Evolutionary conservation across 2,113 vertebrate genomes (phyloP).

Genomic region (Cavia porcellus): DNA sequence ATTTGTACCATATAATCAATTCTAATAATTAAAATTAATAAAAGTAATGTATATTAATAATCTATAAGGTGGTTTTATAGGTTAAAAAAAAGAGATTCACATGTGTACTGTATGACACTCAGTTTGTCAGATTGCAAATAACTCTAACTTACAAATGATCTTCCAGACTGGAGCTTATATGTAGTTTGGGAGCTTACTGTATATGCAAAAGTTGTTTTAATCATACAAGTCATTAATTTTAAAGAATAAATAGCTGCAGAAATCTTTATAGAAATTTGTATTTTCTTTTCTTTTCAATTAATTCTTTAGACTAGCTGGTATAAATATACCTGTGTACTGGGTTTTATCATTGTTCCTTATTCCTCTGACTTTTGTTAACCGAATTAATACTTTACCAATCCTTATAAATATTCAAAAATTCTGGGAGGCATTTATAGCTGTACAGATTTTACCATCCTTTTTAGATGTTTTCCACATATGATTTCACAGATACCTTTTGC

Average conservation of each 20-base stretch:
- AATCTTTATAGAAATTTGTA: not conserved
- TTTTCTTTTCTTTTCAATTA: slow-evolving; percentile 70
- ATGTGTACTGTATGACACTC: not conserved
- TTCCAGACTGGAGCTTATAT: not conserved
- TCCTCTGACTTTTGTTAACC: slow-evolving; percentile 65
- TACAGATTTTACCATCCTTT: slow-evolving; percentile 69
- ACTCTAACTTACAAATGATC: not conserved
- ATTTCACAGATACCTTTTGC: slow-evolving; percentile 69
- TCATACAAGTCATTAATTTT: slow-evolving; percentile 31
- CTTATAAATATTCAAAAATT: slow-evolving; percentile 65
- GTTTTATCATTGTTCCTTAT: slow-evolving; percentile 50
- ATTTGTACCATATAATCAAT: not conserved
- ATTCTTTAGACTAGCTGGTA: not conserved
- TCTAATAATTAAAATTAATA: slow-evolving; percentile 17
- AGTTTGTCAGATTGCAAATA: not conserved
- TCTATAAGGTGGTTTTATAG: not conserved
- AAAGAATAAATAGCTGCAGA: not conserved
- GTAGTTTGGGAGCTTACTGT: not conserved
- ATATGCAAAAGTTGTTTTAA: slow-evolving; percentile 4
- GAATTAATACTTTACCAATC: slow-evolving; percentile 3
- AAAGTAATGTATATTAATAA: not conserved
- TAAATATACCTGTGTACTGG: not conserved
- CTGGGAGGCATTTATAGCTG: slow-evolving; percentile 69
- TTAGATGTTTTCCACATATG: slow-evolving; percentile 65
- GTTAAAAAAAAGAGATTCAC: not conserved